Base-by-base conservation (phyloP, 1,140 invertebrate genomes). In the Drosophila mojavensis region DNA sequence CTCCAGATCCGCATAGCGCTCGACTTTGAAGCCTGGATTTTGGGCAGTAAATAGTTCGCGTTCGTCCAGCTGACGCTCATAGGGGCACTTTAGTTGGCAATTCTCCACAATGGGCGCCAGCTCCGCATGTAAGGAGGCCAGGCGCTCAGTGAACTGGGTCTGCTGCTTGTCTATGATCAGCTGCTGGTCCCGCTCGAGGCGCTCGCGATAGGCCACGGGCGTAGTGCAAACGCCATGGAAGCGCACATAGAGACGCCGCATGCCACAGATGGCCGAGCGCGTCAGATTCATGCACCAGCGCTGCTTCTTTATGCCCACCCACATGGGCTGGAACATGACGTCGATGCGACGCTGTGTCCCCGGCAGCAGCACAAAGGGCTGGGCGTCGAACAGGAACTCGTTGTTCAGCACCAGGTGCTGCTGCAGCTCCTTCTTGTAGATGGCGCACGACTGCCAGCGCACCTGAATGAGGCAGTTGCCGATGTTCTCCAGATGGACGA, bases 1-100 rank as follows among this genome's bases (percentile, higher is more conserved):
- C 50, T 90, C 80, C 10, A 91, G 41, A 53, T 91, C 90, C 9
- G 76, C 80, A 45, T 73, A 91, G 1, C 90, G 82, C 0, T 71
- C 48, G 30, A 80, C 90, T 33, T 58, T 58, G 39, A 79, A 88
- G 7, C 77, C 84, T 0, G 60, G 17, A 61, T 91, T 91, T 26
- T 62, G 55, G 2, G 61, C 56, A 5, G 68, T 61, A 43, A 91
- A 91, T 0, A 90, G 7, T 24, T 91, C 90, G 2, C 81, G 83
- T 17, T 91, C 90, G 20, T 83, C 79, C 13, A 91, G 56, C 0
- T 26, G 5, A 6, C 82, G 73, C 43, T 78, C 55, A 36, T 90
- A 91, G n/a, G 90, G 90, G 60, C 90, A 91, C 4, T 33, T 13
- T 4, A 67, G n/a, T 10, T 64, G 11, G 1, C 53, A n/a, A 0